A percentile compares a stretch with the other conserved stretches of the same genome.
phyloP scores from a whole-genome alignment of 2,113 vertebrate species.

The Sylvietta virens region DNA sequence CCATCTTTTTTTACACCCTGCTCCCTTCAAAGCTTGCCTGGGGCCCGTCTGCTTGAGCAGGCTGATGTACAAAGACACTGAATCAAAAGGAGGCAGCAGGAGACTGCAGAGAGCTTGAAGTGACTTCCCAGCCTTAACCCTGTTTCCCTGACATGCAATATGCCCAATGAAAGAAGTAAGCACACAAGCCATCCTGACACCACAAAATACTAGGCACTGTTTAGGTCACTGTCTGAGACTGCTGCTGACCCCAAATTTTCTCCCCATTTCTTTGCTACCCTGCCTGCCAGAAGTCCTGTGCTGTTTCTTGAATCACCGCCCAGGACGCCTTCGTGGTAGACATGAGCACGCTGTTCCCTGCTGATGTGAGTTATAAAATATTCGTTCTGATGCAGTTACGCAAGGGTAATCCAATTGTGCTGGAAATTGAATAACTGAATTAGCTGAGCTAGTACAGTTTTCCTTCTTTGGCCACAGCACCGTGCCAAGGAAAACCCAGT shows the following conservation, averaged over 20 bases:
- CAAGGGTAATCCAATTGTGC: background rate
- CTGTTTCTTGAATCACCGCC: background rate
- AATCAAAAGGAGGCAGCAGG: background rate
- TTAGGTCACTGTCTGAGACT: background rate
- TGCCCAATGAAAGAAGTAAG: background rate
- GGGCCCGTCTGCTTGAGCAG: background rate
- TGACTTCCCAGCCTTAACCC: background rate
- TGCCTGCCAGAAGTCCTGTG: background rate
- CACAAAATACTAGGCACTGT: background rate
- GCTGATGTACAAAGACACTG: background rate
- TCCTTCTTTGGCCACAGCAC: background rate
- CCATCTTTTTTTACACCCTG: background rate
- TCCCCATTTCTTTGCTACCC: background rate
- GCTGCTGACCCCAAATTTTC: background rate
- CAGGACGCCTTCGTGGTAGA: background rate
- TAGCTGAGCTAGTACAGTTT: background rate
- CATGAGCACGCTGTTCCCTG: background rate
- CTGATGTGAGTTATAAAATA: background rate
- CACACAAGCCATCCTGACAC: background rate
- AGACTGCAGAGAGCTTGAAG: background rate
- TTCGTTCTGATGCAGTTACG: background rate
- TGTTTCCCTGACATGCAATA: background rate
- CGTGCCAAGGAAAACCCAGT: background rate
- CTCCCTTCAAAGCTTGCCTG: background rate
- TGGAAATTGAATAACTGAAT: conserved; percentile 34